Base-by-base conservation (phyloP, 1,140 invertebrate species). In the Orchestia grillus region DNA sequence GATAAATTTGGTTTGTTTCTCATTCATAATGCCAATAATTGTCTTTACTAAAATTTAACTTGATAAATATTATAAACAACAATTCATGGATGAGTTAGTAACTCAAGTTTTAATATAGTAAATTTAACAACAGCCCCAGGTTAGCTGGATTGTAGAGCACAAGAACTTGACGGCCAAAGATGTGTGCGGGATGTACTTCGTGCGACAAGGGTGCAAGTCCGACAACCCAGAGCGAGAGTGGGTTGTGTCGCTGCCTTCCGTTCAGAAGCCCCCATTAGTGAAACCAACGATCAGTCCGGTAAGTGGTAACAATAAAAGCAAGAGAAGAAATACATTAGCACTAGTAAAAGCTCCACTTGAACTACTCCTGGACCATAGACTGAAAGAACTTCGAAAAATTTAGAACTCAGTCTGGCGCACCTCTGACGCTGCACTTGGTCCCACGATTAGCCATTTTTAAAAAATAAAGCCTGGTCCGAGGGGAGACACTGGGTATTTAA, bases 221-320 rank as follows among this genome's bases (percentile, higher is more conserved):
- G 92, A 96, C 44, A 96, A 96, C 95, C 96, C 96, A 0, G 96
- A 96, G 42, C 95, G 96, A 0, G 96, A 96, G 44, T 96, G 96
- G 96, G 92, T 96, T 43, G 96, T 96, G 42, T 92, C 87, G 8
- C 47, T 96, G n/a, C 96, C 96, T 42, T 95, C 95, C 41, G 87
- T 87, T n/a, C 43, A 87, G 47, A 96, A 96, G 87, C 96, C 96
- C 0, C 96, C 96, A 36, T 28, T 95, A 23, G 96, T 95, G 41
- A 47, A 96, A 47, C 28, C 90, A 94, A 44, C 92, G 19, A 47
- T 94, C 45, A 42, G 53, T 94, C 44, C 44, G 42, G 96, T 92
- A 95, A 44, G 88, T 28, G 36, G 28, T 3, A 77, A 77, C 36
- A 36, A 36, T 77, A 23, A 77, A 77, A 77, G 1, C 11, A 77